Percentiles rank a stretch among this genome's conserved stretches.
Evolutionary conservation across 1,140 invertebrate species (phyloP).

Genomic region (Penaeus indicus): DNA sequence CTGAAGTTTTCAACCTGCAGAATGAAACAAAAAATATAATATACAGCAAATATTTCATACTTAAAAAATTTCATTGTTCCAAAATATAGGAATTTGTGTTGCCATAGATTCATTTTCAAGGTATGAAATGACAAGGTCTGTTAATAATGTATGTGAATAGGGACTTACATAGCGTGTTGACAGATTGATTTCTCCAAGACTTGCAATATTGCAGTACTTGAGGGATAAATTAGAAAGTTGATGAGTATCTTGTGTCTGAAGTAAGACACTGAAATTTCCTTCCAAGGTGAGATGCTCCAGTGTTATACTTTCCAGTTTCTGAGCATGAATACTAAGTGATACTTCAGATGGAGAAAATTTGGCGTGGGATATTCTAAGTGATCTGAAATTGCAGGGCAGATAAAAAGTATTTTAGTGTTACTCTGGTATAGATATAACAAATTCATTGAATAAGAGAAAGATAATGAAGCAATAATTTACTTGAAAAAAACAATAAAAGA

Average conservation of each 20-base stretch:
- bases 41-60: too few species aligned
- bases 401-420: constrained; percentile 1
- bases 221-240: background rate
- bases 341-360: background rate
- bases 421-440: background rate
- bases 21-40: background rate
- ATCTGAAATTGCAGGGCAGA: background rate
- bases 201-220: constrained; percentile 1
- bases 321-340: constrained; percentile 41
- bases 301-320: constrained; percentile 20
- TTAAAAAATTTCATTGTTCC: too few species aligned
- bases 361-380: constrained; percentile 1
- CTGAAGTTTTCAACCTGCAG: constrained; percentile 18
- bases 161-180: constrained; percentile 26
- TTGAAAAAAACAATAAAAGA: too few species aligned
- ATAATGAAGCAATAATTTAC: too few species aligned
- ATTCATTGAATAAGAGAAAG: background rate
- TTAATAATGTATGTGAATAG: too few species aligned
- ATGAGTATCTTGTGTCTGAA: constrained; percentile 18
- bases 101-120: too few species aligned
- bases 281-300: constrained; percentile 6
- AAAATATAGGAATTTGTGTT: too few species aligned
- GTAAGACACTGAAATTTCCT: constrained; percentile 1
- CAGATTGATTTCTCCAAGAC: constrained; percentile 40
- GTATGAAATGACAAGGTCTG: too few species aligned